A percentile compares a stretch with the other conserved stretches of the same genome.
Evolutionary conservation across 2,797 vertebrate genomes (phyloP).

Genomic region (Sibirionetta formosa): DNA sequence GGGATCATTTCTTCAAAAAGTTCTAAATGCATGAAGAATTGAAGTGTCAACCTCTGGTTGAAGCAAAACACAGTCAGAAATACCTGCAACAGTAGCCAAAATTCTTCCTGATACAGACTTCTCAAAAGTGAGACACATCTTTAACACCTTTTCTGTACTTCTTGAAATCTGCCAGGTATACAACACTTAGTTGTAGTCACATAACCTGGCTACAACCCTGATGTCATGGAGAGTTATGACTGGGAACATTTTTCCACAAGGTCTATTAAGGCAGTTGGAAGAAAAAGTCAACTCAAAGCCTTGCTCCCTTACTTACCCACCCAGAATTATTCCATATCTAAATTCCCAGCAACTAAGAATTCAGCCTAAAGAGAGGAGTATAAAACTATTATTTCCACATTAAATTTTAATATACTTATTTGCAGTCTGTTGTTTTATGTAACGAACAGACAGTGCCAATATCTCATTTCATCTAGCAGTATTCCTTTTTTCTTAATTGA

Average conservation of each 20-base stretch:
- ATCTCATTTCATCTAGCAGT: background rate
- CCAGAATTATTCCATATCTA: background rate
- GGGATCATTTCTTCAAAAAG: slow-evolving; percentile 42
- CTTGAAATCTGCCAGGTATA: background rate
- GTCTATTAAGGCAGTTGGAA: background rate
- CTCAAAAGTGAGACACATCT: background rate
- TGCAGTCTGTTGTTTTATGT: background rate
- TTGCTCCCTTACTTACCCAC: background rate
- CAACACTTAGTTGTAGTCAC: background rate
- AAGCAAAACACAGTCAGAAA: slow-evolving; percentile 1
- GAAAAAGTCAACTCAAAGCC: background rate
- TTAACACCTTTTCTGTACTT: background rate
- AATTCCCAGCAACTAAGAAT: background rate
- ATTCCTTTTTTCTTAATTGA: slow-evolving; percentile 19
- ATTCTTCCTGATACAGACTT: background rate
- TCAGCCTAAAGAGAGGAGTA: background rate
- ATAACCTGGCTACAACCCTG: background rate
- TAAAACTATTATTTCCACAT: background rate
- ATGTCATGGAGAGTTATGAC: background rate
- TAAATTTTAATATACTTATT: slow-evolving; percentile 1
- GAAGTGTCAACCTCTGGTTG: background rate
- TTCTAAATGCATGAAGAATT: slow-evolving; percentile 9
- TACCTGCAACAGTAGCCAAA: background rate
- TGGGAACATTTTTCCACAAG: background rate
- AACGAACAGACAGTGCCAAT: background rate